Evolutionary conservation across 2,888 invertebrate species (phyloP).

Genomic region (Trissolcus brochymenae): DNA sequence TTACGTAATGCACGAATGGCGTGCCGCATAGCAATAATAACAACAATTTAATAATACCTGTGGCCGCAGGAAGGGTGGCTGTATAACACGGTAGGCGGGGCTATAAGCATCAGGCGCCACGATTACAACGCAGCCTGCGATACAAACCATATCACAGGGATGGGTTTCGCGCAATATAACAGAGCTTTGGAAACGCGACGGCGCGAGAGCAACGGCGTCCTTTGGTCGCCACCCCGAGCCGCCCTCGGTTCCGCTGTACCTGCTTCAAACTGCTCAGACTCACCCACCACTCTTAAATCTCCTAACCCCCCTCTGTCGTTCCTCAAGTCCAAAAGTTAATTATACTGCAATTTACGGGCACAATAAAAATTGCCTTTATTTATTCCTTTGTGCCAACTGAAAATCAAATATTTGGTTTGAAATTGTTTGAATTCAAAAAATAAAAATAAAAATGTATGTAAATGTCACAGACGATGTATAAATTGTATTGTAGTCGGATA

Average conservation of each 20-base stretch:
- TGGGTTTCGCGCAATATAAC: slow-evolving; percentile 64
- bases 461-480: no score
- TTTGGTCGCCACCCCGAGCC: slow-evolving; percentile 56
- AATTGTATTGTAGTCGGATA: not conserved
- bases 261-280: slow-evolving; percentile 29
- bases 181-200: slow-evolving; percentile 62
- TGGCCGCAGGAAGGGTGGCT: slow-evolving; percentile 60
- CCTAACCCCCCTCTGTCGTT: slow-evolving; percentile 10
- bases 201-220: slow-evolving; percentile 47
- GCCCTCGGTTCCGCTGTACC: slow-evolving; percentile 50
- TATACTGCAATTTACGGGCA: slow-evolving; percentile 24
- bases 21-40: slow-evolving; percentile 59
- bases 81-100: slow-evolving; percentile 71
- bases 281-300: slow-evolving; percentile 29
- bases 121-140: slow-evolving; percentile 65
- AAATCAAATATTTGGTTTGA: no score
- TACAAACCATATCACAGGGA: slow-evolving; percentile 67
- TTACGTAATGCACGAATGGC: slow-evolving; percentile 39
- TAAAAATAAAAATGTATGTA: no score
- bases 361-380: slow-evolving; percentile 15
- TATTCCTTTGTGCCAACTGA: not conserved
- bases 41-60: slow-evolving; percentile 60
- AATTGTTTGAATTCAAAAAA: no score
- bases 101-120: slow-evolving; percentile 64
- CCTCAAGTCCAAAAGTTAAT: slow-evolving; percentile 28